phyloP scores from a whole-genome alignment of 2,888 invertebrate genomes.

The Syrista parreyssii region DNA sequence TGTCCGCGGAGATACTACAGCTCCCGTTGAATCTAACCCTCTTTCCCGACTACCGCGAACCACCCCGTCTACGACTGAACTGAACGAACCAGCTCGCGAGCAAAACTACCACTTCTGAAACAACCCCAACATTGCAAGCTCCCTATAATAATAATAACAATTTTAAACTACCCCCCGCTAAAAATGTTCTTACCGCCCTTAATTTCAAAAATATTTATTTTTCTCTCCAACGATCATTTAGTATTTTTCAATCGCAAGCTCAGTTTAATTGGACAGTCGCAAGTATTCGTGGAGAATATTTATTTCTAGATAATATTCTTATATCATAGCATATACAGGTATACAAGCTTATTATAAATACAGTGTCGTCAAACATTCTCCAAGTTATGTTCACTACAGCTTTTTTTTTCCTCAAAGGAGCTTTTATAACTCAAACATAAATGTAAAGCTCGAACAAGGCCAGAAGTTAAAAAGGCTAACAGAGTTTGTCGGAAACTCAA shows the following conservation, averaged over 20 bases:
- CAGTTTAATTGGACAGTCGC: too few relatives aligned
- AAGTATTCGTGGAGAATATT: too few relatives aligned
- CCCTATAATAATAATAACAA: background rate
- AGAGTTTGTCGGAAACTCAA: too few relatives aligned
- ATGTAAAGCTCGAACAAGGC: background rate
- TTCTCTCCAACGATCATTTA: too few relatives aligned
- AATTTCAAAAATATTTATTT: slow-evolving; percentile 2
- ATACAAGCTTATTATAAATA: too few relatives aligned
- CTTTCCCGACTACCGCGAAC: slow-evolving; percentile 39
- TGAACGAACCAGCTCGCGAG: too few relatives aligned
- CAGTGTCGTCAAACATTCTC: too few relatives aligned
- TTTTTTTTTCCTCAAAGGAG: too few relatives aligned
- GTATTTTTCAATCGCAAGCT: too few relatives aligned
- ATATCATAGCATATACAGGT: too few relatives aligned
- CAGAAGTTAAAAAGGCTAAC: background rate
- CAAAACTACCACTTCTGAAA: slow-evolving; percentile 25
- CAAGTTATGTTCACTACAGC: too few relatives aligned
- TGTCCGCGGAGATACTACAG: slow-evolving; percentile 58
- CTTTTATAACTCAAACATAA: background rate
- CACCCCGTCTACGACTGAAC: slow-evolving; percentile 21
- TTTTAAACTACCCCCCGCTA: background rate
- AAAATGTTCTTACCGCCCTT: slow-evolving; percentile 6
- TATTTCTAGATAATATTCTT: too few relatives aligned
- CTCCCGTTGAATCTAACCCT: slow-evolving; percentile 50
- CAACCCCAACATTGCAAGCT: slow-evolving; percentile 32